Conservation (phyloP, 2,797 vertebrate genomes). For the Mus spretus region DNA sequence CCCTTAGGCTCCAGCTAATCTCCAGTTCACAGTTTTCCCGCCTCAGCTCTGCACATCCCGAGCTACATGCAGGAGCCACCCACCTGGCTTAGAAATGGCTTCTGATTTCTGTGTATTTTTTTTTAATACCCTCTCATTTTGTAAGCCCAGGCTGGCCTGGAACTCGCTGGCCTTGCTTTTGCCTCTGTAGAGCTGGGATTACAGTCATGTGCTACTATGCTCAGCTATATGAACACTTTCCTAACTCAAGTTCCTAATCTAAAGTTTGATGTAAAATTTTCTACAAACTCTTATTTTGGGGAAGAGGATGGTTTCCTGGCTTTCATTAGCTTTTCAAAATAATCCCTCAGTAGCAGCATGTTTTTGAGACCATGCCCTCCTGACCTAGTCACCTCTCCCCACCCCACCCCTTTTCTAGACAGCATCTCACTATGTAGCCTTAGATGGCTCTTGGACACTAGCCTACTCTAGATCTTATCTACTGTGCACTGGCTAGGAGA, state of each 20-base stretch:
- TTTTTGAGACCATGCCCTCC: neutral
- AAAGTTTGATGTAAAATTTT: slow-evolving; percentile 5
- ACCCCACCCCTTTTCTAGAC: too few relatives aligned
- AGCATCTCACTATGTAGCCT: neutral
- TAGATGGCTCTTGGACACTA: neutral
- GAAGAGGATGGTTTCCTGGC: neutral
- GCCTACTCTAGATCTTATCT: neutral
- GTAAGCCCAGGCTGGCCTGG: neutral
- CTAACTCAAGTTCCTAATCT: slow-evolving; percentile 1
- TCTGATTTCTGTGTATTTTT: neutral
- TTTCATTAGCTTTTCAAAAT: slow-evolving; percentile 21
- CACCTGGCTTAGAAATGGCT: neutral
- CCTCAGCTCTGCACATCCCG: neutral
- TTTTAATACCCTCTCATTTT: too few relatives aligned
- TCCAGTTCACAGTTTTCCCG: neutral
- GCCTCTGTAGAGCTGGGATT: neutral
- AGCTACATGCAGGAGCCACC: neutral
- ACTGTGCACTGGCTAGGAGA: neutral
- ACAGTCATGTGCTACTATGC: neutral
- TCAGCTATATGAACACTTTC: neutral
- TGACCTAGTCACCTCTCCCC: neutral
- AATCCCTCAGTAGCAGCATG: neutral
- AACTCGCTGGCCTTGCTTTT: neutral
- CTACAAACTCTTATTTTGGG: neutral
- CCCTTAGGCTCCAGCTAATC: neutral